phyloP scores from a whole-genome alignment of 2,113 vertebrate genomes.

The Probosciger aterrimus region DNA sequence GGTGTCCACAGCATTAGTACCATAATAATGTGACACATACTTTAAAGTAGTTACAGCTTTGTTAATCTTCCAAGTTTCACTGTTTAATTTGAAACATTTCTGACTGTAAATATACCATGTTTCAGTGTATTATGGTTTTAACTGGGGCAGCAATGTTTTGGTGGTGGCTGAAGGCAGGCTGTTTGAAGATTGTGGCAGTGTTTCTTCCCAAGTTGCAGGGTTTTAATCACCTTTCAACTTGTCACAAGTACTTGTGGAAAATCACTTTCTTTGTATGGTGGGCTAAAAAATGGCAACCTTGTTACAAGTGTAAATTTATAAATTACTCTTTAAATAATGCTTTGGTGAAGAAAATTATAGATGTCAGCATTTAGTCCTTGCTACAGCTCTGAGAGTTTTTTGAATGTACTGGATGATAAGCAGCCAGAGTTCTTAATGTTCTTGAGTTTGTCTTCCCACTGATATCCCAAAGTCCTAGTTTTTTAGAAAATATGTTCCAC shows the following conservation, averaged over 20 bases:
- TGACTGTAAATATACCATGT: not conserved
- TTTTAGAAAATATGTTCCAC: not conserved
- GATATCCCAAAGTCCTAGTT: not conserved
- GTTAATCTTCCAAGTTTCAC: not conserved
- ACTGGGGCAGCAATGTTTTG: not conserved
- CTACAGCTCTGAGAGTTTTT: not conserved
- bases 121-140: not conserved
- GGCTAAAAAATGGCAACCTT: not conserved
- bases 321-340: not conserved
- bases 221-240: conserved; percentile 32
- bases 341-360: not conserved
- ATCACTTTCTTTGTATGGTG: not conserved
- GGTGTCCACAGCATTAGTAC: not conserved
- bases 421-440: not conserved
- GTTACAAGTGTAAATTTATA: conserved; percentile 27
- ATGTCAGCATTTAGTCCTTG: not conserved
- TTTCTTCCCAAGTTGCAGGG: not conserved
- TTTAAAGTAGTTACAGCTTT: not conserved
- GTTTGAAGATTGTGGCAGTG: not conserved
- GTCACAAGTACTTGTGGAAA: conserved; percentile 27
- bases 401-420: not conserved
- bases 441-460: not conserved
- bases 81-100: not conserved
- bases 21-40: not conserved
- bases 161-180: not conserved